Conservation (phyloP, 1,140 invertebrate species). For the Mylabris phalerata region DNA sequence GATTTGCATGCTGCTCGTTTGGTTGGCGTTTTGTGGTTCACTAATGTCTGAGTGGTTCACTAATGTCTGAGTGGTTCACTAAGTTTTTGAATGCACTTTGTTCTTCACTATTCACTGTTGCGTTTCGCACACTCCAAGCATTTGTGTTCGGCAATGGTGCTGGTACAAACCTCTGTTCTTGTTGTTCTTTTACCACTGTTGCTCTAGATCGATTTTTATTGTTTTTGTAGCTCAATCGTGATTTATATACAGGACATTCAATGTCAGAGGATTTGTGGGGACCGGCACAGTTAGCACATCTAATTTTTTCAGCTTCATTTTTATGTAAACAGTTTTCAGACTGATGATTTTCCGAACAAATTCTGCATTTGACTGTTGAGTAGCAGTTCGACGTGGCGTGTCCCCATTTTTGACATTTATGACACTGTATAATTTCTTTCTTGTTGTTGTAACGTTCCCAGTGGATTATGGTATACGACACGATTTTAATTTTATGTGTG, state of each 20-base stretch:
- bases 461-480: not conserved
- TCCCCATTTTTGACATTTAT: conserved; percentile 37
- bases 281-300: conserved; percentile 35
- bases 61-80: too few relatives aligned
- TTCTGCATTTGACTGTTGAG: conserved; percentile 29
- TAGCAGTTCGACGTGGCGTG: conserved; percentile 34
- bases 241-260: not conserved
- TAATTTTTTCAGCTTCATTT: conserved; percentile 11
- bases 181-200: not conserved
- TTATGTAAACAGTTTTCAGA: conserved; percentile 30
- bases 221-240: not conserved
- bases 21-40: too few relatives aligned
- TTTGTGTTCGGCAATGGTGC: too few relatives aligned
- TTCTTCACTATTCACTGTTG: too few relatives aligned
- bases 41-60: too few relatives aligned
- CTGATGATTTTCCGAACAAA: conserved; percentile 35
- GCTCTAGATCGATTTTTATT: too few relatives aligned
- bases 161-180: not conserved
- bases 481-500: not conserved
- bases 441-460: conserved; percentile 30
- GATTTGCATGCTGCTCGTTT: too few relatives aligned
- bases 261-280: conserved; percentile 24
- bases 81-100: too few relatives aligned
- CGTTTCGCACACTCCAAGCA: too few relatives aligned
- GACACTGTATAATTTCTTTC: conserved; percentile 30